phyloP scores from a whole-genome alignment of 2,113 vertebrate genomes.

The Cebidichthys violaceus region DNA sequence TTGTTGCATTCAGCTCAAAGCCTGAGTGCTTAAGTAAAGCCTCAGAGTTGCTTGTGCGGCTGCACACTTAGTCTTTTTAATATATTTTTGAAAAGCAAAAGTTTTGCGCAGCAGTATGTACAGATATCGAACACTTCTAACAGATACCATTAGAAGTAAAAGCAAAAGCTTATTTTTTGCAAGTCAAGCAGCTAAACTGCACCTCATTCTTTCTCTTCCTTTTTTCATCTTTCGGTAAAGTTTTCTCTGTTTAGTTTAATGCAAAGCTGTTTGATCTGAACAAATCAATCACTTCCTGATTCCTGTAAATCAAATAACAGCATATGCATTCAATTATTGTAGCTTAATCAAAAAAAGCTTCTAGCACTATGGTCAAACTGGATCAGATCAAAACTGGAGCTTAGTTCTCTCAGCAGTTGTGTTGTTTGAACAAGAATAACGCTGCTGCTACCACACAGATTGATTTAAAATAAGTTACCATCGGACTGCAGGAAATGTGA shows the following conservation, averaged over 20 bases:
- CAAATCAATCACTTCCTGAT: not conserved
- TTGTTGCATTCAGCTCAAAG: not conserved
- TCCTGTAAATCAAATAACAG: not conserved
- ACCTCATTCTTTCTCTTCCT: not conserved
- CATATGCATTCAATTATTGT: not conserved
- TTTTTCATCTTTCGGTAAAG: not conserved
- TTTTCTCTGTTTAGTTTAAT: not conserved
- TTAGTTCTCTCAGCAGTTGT: not conserved
- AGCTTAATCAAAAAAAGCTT: conserved; percentile 3
- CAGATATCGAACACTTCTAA: too few species aligned
- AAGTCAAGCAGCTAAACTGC: not conserved
- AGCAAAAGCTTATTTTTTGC: not conserved
- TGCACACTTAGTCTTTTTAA: not conserved
- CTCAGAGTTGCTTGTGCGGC: not conserved
- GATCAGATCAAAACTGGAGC: not conserved
- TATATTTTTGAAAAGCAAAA: not conserved
- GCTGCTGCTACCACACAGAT: not conserved
- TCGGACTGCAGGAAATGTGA: conserved; percentile 10
- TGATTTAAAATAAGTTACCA: conserved; percentile 10
- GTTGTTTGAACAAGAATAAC: conserved; percentile 2
- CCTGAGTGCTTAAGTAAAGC: not conserved
- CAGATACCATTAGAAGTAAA: too few species aligned
- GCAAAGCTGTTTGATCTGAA: not conserved
- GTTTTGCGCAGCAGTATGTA: not conserved
- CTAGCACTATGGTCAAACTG: too few species aligned